Base-by-base conservation (phyloP, 2,113 vertebrate genomes). In the Suncus etruscus region DNA sequence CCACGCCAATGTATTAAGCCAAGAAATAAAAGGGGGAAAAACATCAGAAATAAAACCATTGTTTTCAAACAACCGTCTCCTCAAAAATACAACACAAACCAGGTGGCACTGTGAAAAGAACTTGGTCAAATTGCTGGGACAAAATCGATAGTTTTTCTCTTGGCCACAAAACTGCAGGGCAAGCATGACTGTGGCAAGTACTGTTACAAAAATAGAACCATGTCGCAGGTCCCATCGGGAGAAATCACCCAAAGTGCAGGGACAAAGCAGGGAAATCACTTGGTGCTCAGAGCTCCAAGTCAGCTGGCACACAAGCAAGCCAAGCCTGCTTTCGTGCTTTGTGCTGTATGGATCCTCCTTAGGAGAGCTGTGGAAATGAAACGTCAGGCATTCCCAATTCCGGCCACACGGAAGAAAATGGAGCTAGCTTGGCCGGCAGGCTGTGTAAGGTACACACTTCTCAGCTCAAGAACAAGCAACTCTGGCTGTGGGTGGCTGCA, bases 61-160 rank as follows among this genome's bases (percentile, higher is more conserved):
- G 68, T 81, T 89, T 86, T 80, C 39, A 86, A 83, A 78, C 9
- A 24, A 81, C 24, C 29, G 1, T 69, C 72, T 81, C 85, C 24
- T 83, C 29, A 93, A 75, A 39, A 91, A 93, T 29, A 39, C 1
- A 87, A 89, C 16, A 90, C 51, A 89, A 54, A 18, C n/a, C 75
- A 84, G 3, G 10, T 77, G 39, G 80, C 14, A 32, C 45, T 82
- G 15, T 87, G n/a, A 95, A 89, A 80, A 15, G 0, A 79, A 39
- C n/a, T 14, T 84, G 58, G 18, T 15, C 20, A 91, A 87, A 54
- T 9, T 51, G 27, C 18, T 72, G 16, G 87, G 72, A 58, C 32
- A 86, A 79, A 50, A 87, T 24, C 54, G 6, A 61, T 12, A 16
- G 18, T 16, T 20, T 39, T 39, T 39, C 39, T 20, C 58, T 4